These are phyloP conservation scores for Drosophila sordidula DNA, from an alignment of 2,888 invertebrate genomes.

Conservation along the genomic window DNA sequence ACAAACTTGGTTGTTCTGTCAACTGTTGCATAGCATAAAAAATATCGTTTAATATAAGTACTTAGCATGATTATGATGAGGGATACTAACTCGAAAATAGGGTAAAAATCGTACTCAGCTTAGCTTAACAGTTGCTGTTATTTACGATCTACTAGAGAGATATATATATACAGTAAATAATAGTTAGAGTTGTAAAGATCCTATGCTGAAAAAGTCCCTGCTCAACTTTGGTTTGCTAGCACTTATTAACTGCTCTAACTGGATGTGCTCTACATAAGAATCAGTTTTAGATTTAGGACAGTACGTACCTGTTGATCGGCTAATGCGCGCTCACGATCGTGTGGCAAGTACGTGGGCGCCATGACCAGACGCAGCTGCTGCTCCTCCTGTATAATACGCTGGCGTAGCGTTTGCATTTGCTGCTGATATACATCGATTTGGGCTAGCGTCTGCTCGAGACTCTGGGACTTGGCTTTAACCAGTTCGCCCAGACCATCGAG, in stretches of 20 bases:
- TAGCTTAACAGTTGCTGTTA: slow-evolving; percentile 56
- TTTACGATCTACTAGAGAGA: slow-evolving; percentile 40
- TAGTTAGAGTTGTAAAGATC: slow-evolving; percentile 16
- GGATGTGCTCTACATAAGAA: slow-evolving; percentile 26
- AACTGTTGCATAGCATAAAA: slow-evolving; percentile 74
- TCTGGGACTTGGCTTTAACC: slow-evolving; percentile 84
- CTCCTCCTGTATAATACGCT: slow-evolving; percentile 94
- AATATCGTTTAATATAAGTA: slow-evolving; percentile 46
- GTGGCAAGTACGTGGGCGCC: slow-evolving; percentile 93
- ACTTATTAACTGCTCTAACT: slow-evolving; percentile 31
- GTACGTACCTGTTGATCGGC: slow-evolving; percentile 93
- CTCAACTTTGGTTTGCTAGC: slow-evolving; percentile 23
- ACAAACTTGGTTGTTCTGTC: slow-evolving; percentile 73
- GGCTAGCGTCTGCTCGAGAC: slow-evolving; percentile 90
- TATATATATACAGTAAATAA: slow-evolving; percentile 1
- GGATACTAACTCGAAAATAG: slow-evolving; percentile 14
- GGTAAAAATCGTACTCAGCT: slow-evolving; percentile 20
- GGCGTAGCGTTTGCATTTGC: slow-evolving; percentile 93
- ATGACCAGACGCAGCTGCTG: slow-evolving; percentile 93
- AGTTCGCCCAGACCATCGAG: slow-evolving; percentile 87
- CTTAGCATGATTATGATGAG: slow-evolving; percentile 60
- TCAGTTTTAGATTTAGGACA: slow-evolving; percentile 4
- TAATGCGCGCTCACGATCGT: slow-evolving; percentile 92
- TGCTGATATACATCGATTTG: slow-evolving; percentile 95
- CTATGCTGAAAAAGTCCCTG: slow-evolving; percentile 32